Conservation (phyloP, 2,113 vertebrate species). For the Acrocephalus arundinaceus region DNA sequence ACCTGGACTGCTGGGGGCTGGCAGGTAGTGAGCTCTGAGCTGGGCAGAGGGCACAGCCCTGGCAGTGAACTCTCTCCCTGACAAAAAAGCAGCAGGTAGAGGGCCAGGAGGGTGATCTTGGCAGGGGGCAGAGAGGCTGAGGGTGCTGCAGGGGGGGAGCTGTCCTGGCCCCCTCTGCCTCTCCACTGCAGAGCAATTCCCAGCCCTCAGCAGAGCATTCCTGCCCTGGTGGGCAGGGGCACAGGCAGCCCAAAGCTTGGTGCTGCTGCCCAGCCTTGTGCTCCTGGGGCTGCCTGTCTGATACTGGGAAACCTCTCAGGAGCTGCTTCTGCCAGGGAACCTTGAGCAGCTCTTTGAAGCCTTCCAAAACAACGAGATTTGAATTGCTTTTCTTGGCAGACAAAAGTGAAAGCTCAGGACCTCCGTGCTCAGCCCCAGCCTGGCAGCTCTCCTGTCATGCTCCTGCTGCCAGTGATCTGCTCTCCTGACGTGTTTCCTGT, state of each 20-base stretch:
- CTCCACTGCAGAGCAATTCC: not conserved
- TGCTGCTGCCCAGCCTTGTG: not conserved
- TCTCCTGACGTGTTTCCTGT: not conserved
- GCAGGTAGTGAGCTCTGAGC: not conserved
- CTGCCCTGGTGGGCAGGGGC: not conserved
- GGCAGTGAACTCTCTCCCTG: not conserved
- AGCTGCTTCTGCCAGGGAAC: not conserved
- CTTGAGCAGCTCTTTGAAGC: not conserved
- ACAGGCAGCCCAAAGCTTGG: rapidly evolving
- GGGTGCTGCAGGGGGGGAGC: not conserved
- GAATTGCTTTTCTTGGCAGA: not conserved
- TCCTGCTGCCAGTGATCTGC: rapidly evolving
- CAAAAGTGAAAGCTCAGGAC: not conserved
- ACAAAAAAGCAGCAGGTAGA: not conserved
- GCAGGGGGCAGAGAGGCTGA: not conserved
- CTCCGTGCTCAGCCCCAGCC: rapidly evolving
- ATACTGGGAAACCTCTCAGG: not conserved
- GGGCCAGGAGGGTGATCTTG: not conserved
- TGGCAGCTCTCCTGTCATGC: not conserved
- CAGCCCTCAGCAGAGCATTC: not conserved
- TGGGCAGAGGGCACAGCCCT: not conserved
- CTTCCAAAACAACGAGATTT: not conserved
- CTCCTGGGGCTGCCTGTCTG: rapidly evolving
- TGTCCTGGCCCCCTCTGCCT: not conserved
- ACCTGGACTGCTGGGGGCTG: not conserved